Base-by-base conservation (phyloP, 2,797 vertebrate species). In the Knipowitschia caucasica region DNA sequence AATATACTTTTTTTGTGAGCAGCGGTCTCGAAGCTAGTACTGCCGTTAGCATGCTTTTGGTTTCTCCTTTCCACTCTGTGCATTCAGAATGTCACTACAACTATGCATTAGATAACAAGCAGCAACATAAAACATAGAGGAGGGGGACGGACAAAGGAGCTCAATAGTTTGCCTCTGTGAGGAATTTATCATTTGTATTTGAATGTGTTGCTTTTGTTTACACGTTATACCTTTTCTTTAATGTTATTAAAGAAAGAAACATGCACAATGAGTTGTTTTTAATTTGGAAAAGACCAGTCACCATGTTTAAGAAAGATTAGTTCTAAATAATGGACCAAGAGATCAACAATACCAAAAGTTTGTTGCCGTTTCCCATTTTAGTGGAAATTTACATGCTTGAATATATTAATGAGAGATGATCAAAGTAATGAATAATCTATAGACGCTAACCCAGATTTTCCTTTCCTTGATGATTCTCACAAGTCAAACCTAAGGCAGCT, bases 401-500 rank as follows among this genome's bases (percentile, higher is more conserved):
- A n/a, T 24, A 31, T 3, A 25, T 3, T 33, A 0, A 53, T 21
- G 5, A 17, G 1, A 59, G 6, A 53, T 18, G 49, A 58, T 59
- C 36, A 49, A 46, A 34, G 43, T 33, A n/a, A 3, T 26, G 10
- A 20, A 30, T 55, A 14, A 53, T 31, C 64, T 59, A 59, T 31
- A 3, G 40, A 7, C 60, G 59, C 62, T 71, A 66, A 12, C 26
- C 2, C 67, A 61, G 50, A 21, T 33, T 55, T 56, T 69, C 67
- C 36, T 45, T 54, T 50, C 59, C 60, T 40, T 42, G 43, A 69
- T 50, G 64, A 71, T 80, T 88, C 73, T 84, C 77, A 86, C 80
- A 83, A 89, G 84, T 83, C 85, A 89, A 89, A 89, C 83, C 56
- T 77, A 64, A 42, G 49, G 66, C 69, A 75, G 75, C 86, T 76